These are phyloP conservation scores for Apodemia duryi DNA, from an alignment of 2,888 invertebrate genomes.

Conservation along the genomic window DNA sequence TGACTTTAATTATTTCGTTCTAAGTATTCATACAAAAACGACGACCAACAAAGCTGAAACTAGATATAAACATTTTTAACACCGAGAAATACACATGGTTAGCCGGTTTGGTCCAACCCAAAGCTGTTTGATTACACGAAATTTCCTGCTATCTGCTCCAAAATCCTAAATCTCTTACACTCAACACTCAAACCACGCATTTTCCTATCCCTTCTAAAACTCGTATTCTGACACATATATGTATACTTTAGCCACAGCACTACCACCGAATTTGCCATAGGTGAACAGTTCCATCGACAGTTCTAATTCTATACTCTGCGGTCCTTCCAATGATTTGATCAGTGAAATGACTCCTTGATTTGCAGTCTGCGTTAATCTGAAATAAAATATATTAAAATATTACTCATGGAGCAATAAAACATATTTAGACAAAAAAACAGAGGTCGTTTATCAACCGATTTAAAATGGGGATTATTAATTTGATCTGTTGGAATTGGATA, in stretches of 20 bases:
- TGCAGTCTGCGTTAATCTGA: slow-evolving; percentile 2
- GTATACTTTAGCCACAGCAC: slow-evolving; percentile 90
- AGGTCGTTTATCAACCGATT: no score
- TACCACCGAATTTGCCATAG: slow-evolving; percentile 86
- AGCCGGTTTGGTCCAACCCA: no score
- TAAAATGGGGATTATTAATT: no score
- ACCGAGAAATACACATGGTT: no score
- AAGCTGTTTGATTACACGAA: background rate
- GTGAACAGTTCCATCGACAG: slow-evolving; percentile 91
- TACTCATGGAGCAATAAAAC: background rate
- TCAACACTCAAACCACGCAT: background rate
- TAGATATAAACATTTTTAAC: no score
- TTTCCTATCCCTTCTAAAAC: slow-evolving; percentile 50
- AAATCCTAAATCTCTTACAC: background rate
- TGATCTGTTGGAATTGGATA: no score
- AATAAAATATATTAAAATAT: background rate
- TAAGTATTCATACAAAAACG: no score
- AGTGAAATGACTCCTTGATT: slow-evolving; percentile 81
- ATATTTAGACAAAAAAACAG: no score
- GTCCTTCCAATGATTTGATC: slow-evolving; percentile 87
- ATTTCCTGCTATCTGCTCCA: background rate
- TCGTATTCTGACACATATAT: slow-evolving; percentile 92
- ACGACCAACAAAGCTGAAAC: no score
- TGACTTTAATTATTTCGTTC: no score
- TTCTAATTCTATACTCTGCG: slow-evolving; percentile 94